Conservation (phyloP, 2,888 invertebrate genomes). For the Rhamnusium bicolor region DNA sequence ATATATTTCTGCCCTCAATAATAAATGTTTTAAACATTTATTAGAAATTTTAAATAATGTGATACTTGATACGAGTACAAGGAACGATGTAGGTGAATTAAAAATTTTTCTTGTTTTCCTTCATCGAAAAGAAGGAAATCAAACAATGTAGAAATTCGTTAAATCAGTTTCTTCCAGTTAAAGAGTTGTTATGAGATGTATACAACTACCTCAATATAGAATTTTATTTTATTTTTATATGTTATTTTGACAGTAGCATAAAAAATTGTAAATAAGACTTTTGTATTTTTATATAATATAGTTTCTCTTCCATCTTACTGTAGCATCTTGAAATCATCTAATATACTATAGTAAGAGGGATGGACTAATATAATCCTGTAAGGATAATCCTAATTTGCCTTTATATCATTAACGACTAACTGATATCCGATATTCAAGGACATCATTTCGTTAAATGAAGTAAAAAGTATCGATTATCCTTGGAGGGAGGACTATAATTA, state of each 20-base stretch:
- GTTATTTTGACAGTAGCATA: slow-evolving; percentile 27
- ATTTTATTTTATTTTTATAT: slow-evolving; percentile 21
- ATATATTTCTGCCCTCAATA: background rate
- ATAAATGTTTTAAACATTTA: background rate
- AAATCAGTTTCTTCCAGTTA: slow-evolving; percentile 17
- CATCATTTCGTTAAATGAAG: background rate
- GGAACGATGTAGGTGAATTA: background rate
- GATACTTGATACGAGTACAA: background rate
- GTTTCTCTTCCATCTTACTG: background rate
- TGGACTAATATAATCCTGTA: slow-evolving; percentile 10
- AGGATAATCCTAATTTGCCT: slow-evolving; percentile 12
- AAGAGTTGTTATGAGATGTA: slow-evolving; percentile 2
- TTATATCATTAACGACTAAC: slow-evolving; percentile 10
- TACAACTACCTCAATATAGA: slow-evolving; percentile 26
- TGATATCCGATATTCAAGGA: background rate
- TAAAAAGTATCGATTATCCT: slow-evolving; percentile 21
- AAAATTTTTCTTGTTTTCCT: background rate
- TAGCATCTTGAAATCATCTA: background rate
- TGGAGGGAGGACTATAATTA: slow-evolving; percentile 17
- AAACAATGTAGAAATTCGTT: background rate
- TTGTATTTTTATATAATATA: slow-evolving; percentile 32
- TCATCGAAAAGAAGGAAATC: background rate
- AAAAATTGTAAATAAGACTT: slow-evolving; percentile 33
- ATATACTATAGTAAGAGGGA: background rate
- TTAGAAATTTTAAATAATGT: background rate